Evolutionary conservation across 2,113 vertebrate genomes (phyloP).

Genomic region (Prunella himalayana): DNA sequence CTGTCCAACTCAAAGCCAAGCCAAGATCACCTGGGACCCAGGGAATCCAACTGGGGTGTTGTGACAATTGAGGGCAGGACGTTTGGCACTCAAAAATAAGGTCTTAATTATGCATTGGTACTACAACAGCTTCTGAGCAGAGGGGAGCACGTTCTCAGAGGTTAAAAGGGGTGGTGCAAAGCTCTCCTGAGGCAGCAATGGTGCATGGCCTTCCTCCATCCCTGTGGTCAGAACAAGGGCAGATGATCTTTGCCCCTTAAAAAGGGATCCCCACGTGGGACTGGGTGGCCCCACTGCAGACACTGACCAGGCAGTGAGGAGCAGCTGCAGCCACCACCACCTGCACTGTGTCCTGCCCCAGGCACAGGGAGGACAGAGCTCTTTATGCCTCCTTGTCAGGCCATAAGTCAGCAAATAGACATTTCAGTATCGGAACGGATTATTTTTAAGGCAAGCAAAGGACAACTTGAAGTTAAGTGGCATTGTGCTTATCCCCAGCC

Average conservation of each 20-base stretch:
- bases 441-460: conserved; percentile 14
- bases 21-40: background rate
- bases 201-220: background rate
- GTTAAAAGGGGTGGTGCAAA: background rate
- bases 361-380: background rate
- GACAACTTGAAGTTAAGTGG: conserved; percentile 7
- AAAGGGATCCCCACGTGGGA: accelerated
- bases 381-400: background rate
- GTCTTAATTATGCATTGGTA: background rate
- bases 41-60: accelerated
- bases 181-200: background rate
- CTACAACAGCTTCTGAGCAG: background rate
- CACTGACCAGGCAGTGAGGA: background rate
- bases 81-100: background rate
- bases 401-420: background rate
- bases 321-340: background rate
- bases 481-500: conserved; percentile 24
- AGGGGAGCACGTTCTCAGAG: background rate
- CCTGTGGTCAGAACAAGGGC: background rate
- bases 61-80: background rate
- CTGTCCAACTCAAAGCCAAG: background rate
- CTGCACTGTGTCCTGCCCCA: background rate
- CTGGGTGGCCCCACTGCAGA: accelerated
- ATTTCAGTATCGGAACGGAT: background rate
- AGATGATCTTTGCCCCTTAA: background rate